Conservation (phyloP, 2,113 vertebrate species). For the Herpailurus yagouaroundi region DNA sequence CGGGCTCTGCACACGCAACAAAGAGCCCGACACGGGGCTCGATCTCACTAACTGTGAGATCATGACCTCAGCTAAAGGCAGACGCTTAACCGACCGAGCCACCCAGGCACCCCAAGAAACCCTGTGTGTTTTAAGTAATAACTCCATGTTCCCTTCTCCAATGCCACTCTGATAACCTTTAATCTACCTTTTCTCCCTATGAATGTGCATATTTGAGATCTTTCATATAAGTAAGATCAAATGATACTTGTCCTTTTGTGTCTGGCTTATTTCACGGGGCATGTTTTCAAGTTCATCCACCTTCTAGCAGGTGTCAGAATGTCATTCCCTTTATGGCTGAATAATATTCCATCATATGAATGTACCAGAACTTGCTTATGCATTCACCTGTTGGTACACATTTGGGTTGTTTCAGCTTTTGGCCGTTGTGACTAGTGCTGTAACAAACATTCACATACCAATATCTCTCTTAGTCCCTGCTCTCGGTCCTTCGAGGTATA, state of each 20-base stretch:
- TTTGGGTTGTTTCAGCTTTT: not conserved
- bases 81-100: too few relatives aligned
- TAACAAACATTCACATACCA: not conserved
- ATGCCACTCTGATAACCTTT: too few relatives aligned
- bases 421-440: too few relatives aligned
- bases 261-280: not conserved
- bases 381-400: rapidly evolving
- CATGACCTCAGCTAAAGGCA: too few relatives aligned
- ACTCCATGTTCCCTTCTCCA: not conserved
- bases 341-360: too few relatives aligned
- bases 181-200: not conserved
- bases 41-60: too few relatives aligned
- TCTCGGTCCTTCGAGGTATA: not conserved
- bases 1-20: too few relatives aligned
- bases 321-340: not conserved
- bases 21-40: too few relatives aligned
- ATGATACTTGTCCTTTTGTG: not conserved
- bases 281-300: not conserved
- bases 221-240: not conserved
- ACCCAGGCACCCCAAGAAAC: not conserved
- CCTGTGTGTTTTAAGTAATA: not conserved
- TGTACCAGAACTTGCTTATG: not conserved
- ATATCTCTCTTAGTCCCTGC: not conserved
- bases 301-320: not conserved
- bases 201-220: not conserved